Evolutionary conservation across 2,888 invertebrate genomes (phyloP).

Genomic region (Oasisia sp.): DNA sequence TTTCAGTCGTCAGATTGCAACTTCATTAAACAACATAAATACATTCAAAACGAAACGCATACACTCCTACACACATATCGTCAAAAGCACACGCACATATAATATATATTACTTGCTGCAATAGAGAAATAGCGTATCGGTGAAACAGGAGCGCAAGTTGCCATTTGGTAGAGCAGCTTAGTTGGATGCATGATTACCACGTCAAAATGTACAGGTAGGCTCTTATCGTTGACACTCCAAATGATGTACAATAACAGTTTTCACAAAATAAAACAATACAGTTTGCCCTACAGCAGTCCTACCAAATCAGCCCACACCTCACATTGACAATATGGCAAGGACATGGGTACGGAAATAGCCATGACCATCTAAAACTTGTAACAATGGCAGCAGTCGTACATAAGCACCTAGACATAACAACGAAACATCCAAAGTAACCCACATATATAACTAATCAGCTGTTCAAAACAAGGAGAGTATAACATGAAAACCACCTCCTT

Average conservation of each 20-base stretch:
- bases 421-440: not conserved
- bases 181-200: not conserved
- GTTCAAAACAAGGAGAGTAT: not conserved
- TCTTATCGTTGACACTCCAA: not conserved
- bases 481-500: not conserved
- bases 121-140: not conserved
- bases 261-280: not conserved
- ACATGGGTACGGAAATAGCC: not conserved
- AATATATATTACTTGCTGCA: not conserved
- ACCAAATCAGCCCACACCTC: not conserved
- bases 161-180: not conserved
- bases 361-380: not conserved
- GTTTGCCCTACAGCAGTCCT: not conserved
- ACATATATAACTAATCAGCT: not conserved
- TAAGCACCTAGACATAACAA: not conserved
- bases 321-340: not conserved
- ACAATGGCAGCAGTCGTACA: not conserved
- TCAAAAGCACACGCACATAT: not conserved
- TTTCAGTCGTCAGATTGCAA: constrained; percentile 9
- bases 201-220: not conserved
- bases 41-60: not conserved
- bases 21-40: not conserved
- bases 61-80: not conserved
- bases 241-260: not conserved
- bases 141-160: not conserved